Evolutionary conservation across 2,113 vertebrate species (phyloP), one percentile per base, ranked within the genome.

Genomic region (Acrocephalus kingi): DNA sequence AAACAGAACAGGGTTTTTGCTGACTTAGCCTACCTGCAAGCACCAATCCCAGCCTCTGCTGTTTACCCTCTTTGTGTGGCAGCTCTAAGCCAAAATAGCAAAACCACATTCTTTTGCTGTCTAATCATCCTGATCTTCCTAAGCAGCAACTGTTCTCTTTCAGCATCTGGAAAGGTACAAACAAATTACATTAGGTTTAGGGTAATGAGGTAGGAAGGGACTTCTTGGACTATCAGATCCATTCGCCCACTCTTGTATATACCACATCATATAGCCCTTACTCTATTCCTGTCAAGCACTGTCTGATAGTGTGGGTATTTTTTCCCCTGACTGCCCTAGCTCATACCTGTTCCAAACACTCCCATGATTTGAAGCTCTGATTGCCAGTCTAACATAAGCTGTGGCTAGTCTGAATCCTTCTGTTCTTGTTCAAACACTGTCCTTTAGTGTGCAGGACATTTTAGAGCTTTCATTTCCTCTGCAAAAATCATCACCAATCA

Each of bases 91-190:
- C 82, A 80, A 93, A 94, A 94, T 62, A 95, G 31, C 41, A 83
- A 94, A 90, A 62, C 82, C 94, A 51, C 85, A 77, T 93, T 94
- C 54, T 82, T 90, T 73, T 90, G 85, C 88, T 90, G 55, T 90
- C 72, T 87, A 35, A 59, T 90, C 90, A 58, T 83, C 75, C 43
- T 49, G 67, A 73, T 90, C 78, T 59, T 83, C 59, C 22, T 71
- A 93, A 90, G 83, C 90, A 92, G 71, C 54, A 73, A 86, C 82
- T 73, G 31, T 73, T 90, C 59, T 76, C 83, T 58, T 90, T 92
- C 75, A 77, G 90, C 75, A 91, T 72, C 66, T 93, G 18, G 21
- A 76, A 80, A 93, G 23, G 16, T 37, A 49, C 59, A 59, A 59
- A 63, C 72, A 88, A 80, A 74, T 69, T 90, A 72, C 63, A 22